A percentile compares a stretch with the other conserved stretches of the same genome.
Evolutionary conservation across 2,888 invertebrate species (phyloP).

Genomic region (Pteria penguin): DNA sequence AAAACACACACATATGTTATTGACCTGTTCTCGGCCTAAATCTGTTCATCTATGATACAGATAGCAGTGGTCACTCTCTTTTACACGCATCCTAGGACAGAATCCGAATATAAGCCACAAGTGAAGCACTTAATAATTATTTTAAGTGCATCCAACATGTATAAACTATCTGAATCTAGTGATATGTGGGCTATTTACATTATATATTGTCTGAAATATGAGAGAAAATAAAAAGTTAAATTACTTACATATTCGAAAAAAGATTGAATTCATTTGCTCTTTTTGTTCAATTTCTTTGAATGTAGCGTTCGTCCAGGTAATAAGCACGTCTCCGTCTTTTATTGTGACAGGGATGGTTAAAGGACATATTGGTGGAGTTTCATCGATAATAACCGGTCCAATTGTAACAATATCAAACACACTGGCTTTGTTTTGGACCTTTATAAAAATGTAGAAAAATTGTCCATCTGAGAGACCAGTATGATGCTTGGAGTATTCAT

Average conservation of each 20-base stretch:
- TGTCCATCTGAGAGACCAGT: conserved; percentile 39
- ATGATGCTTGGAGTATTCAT: conserved; percentile 34
- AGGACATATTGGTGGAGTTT: conserved; percentile 45
- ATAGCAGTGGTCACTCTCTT: too few species aligned
- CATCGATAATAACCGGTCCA: conserved; percentile 54
- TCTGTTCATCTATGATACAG: too few species aligned
- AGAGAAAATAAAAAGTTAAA: background rate
- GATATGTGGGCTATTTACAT: too few species aligned
- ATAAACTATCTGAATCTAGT: background rate
- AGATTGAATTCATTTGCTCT: conserved; percentile 29
- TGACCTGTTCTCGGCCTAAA: too few species aligned
- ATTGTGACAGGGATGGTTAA: conserved; percentile 3
- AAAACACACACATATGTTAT: too few species aligned
- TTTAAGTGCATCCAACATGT: too few species aligned
- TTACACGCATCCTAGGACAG: too few species aligned
- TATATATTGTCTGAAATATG: too few species aligned
- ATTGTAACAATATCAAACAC: conserved; percentile 19
- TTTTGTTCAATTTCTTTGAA: conserved; percentile 47
- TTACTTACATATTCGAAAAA: conserved; percentile 45
- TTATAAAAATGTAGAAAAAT: conserved; percentile 47
- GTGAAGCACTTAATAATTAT: too few species aligned
- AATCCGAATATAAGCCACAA: too few species aligned
- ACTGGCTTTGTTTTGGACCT: conserved; percentile 46
- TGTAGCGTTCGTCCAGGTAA: conserved; percentile 28
- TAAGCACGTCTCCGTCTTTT: background rate